Evolutionary conservation across 2,113 vertebrate species (phyloP).

Genomic region (Corydoras sp.): DNA sequence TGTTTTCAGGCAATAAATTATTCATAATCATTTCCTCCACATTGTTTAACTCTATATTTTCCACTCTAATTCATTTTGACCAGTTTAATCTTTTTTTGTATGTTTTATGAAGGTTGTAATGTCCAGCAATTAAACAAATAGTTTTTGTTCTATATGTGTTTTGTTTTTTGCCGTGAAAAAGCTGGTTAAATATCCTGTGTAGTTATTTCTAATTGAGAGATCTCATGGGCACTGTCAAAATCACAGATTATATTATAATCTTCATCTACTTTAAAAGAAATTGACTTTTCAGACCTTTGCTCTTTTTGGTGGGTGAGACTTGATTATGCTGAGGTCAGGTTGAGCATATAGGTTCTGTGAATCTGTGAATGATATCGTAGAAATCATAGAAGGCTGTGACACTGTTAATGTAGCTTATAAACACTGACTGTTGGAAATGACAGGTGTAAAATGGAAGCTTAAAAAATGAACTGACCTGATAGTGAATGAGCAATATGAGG

Average conservation of each 20-base stretch:
- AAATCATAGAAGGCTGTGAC: background rate
- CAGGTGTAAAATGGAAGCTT: background rate
- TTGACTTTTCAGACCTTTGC: conserved; percentile 42
- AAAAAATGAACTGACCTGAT: conserved; percentile 51
- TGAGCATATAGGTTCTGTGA: conserved; percentile 31
- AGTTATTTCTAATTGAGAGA: no score
- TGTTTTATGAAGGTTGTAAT: no score
- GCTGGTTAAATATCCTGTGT: no score
- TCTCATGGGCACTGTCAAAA: no score
- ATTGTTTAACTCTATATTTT: no score
- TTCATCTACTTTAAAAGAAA: background rate
- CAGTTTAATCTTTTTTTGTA: no score
- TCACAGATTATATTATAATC: background rate
- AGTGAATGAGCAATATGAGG: conserved; percentile 32
- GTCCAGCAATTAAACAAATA: no score
- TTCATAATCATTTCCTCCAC: no score
- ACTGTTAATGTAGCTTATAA: background rate
- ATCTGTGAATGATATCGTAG: conserved; percentile 35
- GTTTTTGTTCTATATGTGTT: no score
- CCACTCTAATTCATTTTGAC: no score
- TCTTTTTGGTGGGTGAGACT: conserved; percentile 51
- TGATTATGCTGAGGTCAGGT: conserved; percentile 50
- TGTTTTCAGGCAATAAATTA: no score
- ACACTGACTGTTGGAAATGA: background rate
- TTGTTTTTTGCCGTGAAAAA: no score